Base-by-base conservation (phyloP, 2,888 invertebrate genomes). In the Leucoma salicis region DNA sequence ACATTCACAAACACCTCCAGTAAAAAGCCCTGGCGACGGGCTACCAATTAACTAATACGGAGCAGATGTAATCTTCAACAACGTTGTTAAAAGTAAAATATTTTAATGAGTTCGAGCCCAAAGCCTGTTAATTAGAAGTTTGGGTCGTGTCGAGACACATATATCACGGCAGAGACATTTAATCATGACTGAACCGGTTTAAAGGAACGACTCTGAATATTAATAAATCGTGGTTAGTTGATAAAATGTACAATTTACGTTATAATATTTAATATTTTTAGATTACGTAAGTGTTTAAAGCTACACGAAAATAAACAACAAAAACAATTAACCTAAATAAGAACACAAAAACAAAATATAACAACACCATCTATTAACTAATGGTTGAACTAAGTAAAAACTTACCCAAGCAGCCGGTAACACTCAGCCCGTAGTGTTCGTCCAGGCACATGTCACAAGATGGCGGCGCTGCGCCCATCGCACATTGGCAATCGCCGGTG, bases 401-500 rank as follows among this genome's bases (percentile, higher is more conserved):
- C 94, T 93, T 70, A 95, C 95, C 92, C 69, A 81, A 72, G 67
- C 95, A 95, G 61, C 95, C 95, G 8, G 76, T 78, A 21, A 73
- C 74, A 14, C 92, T 92, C 58, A 96, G 91, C 10, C 93, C 94
- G 74, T 93, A 96, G 80, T 94, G 92, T 32, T 93, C 91, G 39
- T 92, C 91, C 40, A 93, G 91, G 67, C 96, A 96, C 37, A 82
- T 85, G 67, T 94, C 93, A 71, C 97, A 97, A 62, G 91, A 92
- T 44, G 94, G 91, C 37, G 97, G 96, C 53, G 93, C 92, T 1
- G 96, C 95, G 48, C 96, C 96, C 0, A 91, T 77, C 29, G 93
- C 93, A 82, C 96, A 97, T 27, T 90, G 86, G 83, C 97, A 97
- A 49, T 92, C 92, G 6, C 98, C 98, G n/a, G 92, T 92, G 31